Evolutionary conservation across 2,797 vertebrate species (phyloP).

Genomic region (Rhinatrema bivittatum): DNA sequence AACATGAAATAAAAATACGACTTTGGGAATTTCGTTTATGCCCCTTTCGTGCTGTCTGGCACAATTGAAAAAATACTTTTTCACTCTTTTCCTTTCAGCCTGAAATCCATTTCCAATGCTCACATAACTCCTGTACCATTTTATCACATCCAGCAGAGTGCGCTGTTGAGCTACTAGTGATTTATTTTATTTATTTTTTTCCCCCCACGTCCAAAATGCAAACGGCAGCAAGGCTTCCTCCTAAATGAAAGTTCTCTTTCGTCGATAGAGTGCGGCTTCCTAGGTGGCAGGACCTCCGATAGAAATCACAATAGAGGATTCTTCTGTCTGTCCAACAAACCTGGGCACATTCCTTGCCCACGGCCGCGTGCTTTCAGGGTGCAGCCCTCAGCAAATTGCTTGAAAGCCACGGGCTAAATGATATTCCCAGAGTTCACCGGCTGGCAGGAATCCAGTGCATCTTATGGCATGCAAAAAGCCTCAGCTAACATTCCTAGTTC

Average conservation of each 20-base stretch:
- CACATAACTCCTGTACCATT: neutral
- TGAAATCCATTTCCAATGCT: too few relatives aligned
- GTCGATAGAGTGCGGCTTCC: neutral
- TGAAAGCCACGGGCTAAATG: neutral
- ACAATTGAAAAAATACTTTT: too few relatives aligned
- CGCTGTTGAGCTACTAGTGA: constrained; percentile 26
- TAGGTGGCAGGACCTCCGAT: neutral
- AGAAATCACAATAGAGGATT: neutral
- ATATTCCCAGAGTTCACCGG: neutral
- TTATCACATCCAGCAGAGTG: constrained; percentile 41
- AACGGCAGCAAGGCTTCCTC: neutral
- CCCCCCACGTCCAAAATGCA: neutral
- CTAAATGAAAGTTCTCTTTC: neutral
- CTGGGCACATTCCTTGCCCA: neutral
- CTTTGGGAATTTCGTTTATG: too few relatives aligned
- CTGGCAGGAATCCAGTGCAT: neutral
- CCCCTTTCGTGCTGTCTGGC: too few relatives aligned
- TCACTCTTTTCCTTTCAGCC: constrained; percentile 1
- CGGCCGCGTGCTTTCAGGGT: neutral
- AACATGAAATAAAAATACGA: too few relatives aligned
- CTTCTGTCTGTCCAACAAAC: neutral
- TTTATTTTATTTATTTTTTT: too few relatives aligned
- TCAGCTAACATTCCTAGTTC: constrained; percentile 10
- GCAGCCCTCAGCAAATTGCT: constrained; percentile 12
- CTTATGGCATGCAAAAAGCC: neutral